Percentiles rank a stretch among this genome's conserved stretches.
phyloP scores from a whole-genome alignment of 2,113 vertebrate genomes.

The Urocolius indicus region DNA sequence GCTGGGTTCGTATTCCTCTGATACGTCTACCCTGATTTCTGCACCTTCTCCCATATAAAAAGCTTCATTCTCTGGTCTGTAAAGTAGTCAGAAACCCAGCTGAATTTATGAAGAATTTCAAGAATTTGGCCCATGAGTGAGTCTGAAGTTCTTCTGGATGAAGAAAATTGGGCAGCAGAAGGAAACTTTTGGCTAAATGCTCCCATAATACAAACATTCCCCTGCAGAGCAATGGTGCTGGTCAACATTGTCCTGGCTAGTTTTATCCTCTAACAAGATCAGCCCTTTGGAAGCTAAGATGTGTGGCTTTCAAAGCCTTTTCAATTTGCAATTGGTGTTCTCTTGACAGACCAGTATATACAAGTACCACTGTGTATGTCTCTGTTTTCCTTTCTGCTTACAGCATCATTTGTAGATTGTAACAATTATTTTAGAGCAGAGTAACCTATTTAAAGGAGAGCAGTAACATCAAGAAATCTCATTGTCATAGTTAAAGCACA shows the following conservation, averaged over 20 bases:
- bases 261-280: not conserved
- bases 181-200: not conserved
- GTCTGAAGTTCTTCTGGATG: not conserved
- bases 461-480: not conserved
- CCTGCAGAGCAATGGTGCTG: not conserved
- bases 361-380: not conserved
- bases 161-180: not conserved
- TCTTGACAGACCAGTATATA: not conserved
- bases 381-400: not conserved
- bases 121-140: not conserved
- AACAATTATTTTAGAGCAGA: not conserved
- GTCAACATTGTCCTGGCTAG: not conserved
- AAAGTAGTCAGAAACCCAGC: not conserved
- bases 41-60: not conserved
- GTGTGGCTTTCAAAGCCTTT: not conserved
- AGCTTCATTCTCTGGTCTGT: not conserved
- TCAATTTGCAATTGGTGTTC: not conserved
- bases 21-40: not conserved
- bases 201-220: not conserved
- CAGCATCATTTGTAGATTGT: not conserved
- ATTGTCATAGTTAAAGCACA: not conserved
- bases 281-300: not conserved
- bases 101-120: not conserved
- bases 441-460: not conserved
- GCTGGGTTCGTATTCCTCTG: not conserved